Percentiles rank a stretch among this genome's conserved stretches.
phyloP scores from a whole-genome alignment of 2,113 vertebrate genomes.

The Pantherophis guttatus region DNA sequence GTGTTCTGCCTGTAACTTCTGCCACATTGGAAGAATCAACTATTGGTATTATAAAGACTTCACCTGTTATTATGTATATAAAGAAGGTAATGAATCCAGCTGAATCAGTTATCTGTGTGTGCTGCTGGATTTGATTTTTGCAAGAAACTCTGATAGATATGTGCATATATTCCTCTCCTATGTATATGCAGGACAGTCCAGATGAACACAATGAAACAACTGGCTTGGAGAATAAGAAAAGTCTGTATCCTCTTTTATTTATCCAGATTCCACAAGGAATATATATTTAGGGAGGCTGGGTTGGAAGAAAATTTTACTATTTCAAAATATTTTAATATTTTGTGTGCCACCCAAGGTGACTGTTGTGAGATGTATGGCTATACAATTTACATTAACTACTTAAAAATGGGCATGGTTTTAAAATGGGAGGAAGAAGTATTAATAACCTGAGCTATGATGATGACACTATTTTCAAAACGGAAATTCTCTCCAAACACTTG shows the following conservation, averaged over 20 bases:
- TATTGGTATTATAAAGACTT: too few relatives aligned
- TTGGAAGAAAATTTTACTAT: not conserved
- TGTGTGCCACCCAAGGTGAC: not conserved
- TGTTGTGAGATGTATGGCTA: not conserved
- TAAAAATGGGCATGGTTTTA: not conserved
- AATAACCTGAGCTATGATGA: not conserved
- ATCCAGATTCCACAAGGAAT: not conserved
- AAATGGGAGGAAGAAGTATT: not conserved
- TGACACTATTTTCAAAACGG: not conserved
- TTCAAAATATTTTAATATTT: not conserved
- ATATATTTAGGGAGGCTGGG: not conserved
- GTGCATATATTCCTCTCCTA: not conserved
- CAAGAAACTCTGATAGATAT: not conserved
- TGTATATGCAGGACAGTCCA: not conserved
- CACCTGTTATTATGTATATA: too few relatives aligned
- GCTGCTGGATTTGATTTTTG: too few relatives aligned
- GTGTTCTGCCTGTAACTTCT: too few relatives aligned
- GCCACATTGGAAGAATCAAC: too few relatives aligned
- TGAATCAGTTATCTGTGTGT: too few relatives aligned
- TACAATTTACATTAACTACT: not conserved
- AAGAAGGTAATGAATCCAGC: too few relatives aligned
- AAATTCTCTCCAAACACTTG: not conserved
- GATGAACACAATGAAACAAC: not conserved
- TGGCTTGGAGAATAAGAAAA: not conserved
- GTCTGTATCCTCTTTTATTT: not conserved